Evolutionary conservation across 2,113 vertebrate species (phyloP).

Genomic region (Elaphurus davidianus): DNA sequence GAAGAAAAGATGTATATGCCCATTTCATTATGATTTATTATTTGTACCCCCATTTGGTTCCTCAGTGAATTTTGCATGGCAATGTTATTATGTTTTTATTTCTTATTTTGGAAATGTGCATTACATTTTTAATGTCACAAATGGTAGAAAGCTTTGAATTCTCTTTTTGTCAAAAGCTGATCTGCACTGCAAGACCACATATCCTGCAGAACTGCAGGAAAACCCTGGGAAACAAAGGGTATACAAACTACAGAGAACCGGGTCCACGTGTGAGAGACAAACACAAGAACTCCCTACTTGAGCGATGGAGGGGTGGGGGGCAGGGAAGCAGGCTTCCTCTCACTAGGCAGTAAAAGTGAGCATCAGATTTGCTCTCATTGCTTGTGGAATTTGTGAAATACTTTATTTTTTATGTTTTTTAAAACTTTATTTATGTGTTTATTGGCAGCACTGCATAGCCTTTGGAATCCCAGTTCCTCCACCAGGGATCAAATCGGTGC

Average conservation of each 20-base stretch:
- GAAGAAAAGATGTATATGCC: background rate
- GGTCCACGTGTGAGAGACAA: background rate
- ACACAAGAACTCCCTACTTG: background rate
- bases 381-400: constrained; percentile 3
- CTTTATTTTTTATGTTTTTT: background rate
- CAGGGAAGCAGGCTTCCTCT: background rate
- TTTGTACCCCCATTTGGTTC: background rate
- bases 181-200: background rate
- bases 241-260: background rate
- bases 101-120: background rate
- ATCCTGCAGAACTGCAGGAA: background rate
- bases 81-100: background rate
- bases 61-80: background rate
- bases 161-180: background rate
- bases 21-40: background rate
- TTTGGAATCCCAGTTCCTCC: background rate
- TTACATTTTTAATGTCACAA: constrained; percentile 6
- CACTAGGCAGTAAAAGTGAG: background rate
- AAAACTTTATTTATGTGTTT: background rate
- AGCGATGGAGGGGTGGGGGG: background rate
- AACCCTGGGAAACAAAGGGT: background rate
- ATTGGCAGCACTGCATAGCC: background rate
- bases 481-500: background rate
- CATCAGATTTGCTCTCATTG: background rate
- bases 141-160: background rate